A percentile compares a stretch with the other conserved stretches of the same genome.
These are phyloP conservation scores for Pterophyllum scalare DNA, from an alignment of 2,113 vertebrate species.

Conservation along the genomic window DNA sequence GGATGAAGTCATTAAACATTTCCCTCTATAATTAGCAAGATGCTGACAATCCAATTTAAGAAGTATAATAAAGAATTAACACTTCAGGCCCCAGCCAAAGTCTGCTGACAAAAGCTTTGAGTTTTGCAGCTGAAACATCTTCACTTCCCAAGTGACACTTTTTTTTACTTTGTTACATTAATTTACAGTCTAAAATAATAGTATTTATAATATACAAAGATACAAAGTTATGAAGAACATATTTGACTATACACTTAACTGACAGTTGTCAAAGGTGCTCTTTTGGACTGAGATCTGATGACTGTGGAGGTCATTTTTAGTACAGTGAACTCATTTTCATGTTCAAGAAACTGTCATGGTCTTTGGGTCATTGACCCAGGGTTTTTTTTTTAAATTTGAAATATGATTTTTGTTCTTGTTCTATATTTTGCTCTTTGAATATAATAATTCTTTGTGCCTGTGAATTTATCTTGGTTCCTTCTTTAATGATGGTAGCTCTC, in stretches of 20 bases:
- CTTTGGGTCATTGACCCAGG: too few species aligned
- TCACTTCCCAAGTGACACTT: not conserved
- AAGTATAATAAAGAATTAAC: conserved; percentile 28
- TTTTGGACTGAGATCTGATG: not conserved
- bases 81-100: not conserved
- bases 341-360: not conserved
- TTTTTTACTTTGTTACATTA: not conserved
- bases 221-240: not conserved
- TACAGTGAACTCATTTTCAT: not conserved
- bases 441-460: too few species aligned
- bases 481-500: too few species aligned
- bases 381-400: too few species aligned
- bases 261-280: not conserved
- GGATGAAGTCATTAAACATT: conserved; percentile 55
- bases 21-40: conserved; percentile 48
- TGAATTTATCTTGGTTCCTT: too few species aligned
- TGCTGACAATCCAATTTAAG: conserved; percentile 47
- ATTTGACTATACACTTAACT: not conserved
- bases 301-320: not conserved
- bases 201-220: too few species aligned
- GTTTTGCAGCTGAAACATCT: not conserved
- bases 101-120: not conserved
- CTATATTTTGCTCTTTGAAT: too few species aligned
- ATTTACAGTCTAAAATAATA: not conserved
- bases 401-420: too few species aligned